Base-by-base conservation (phyloP, 1,140 invertebrate genomes). In the Thaumatotibia leucotreta region DNA sequence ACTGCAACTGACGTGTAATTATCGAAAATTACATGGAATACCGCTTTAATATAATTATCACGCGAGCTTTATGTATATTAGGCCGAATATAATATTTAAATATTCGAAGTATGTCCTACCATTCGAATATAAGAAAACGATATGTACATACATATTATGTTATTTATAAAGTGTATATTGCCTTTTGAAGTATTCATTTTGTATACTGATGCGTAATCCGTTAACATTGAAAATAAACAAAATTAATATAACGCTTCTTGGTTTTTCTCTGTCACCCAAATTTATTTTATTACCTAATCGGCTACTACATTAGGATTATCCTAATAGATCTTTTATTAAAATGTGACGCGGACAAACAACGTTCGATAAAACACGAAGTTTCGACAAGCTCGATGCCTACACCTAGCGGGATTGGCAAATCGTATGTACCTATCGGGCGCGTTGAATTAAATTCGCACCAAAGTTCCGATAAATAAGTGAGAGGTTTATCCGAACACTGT, bases 151-250 rank as follows among this genome's bases (percentile, higher is more conserved):
- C n/a, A 24, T 45, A 35, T 33, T 23, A 35, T 62, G 61, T 20
- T 58, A 63, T 63, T 32, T 58, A 63, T 63, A 35, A 63, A 63
- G 35, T 63, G 61, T 63, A 63, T 33, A 63, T 62, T 31, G 61
- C 17, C 33, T 17, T 62, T 9, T 33, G 20, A 63, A 58, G 10
- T 32, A 35, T 63, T 63, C 32, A 9, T 63, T 35, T 63, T 63
- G 33, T 63, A 63, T 63, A 35, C 61, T 39, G 31, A 27, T 5
- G 20, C 31, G 24, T 58, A 58, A 58, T 58, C 52, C 24, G 52
- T 58, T 58, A 24, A 54, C 17, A 23, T 1, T 17, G 39, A 49
- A 22, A 58, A 58, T 31, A 58, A 58, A 58, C n/a, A 2, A 45
- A 45, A 45, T 20, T 45, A 39, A 39, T 3, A 20, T 20, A 45